Base-by-base conservation (phyloP, 2,888 invertebrate genomes). In the Scelioninae gen. 2 region DNA sequence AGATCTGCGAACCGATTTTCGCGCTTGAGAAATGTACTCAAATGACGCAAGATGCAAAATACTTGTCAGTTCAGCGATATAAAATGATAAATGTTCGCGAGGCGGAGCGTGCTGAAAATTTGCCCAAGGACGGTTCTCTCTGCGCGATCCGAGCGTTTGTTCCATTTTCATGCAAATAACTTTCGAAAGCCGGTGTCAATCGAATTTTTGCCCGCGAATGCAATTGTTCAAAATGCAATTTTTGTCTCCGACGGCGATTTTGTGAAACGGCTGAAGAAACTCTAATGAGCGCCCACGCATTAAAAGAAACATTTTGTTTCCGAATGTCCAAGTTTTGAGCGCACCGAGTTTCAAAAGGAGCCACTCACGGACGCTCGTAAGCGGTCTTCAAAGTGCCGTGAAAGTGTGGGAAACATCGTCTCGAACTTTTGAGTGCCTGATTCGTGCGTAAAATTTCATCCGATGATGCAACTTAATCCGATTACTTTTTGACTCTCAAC, bases 381-480 rank as follows among this genome's bases (percentile, higher is more conserved):
- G 65, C 65, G 37, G 33, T 28, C 43, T 64, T 45, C 11, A 75
- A 75, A 72, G 77, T 55, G 46, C 50, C 70, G 78, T 77, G 81
- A 81, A 82, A 82, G 81, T 82, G 81, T 82, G 82, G 79, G 82
- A 82, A 82, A 74, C 69, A 65, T 45, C 64, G 58, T 71, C 50
- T 15, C 33, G 37, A 31, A 53, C 48, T 28, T 69, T 69, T 71
- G 45, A 68, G 70, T 74, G 69, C 65, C 69, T 73, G 78, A 81
- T 81, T 78, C 79, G 77, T 78, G 77, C 79, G 79, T 81, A 79
- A 82, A 81, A 79, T 80, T 69, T 79, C 77, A 76, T 61, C 73
- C 61, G 37, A 60, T 75, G 77, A 77, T 67, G 78, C 73, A 75
- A 78, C 58, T 61, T 64, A 69, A 60, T 69, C 60, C 57, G 58